A percentile compares a stretch with the other conserved stretches of the same genome.
Evolutionary conservation across 2,888 invertebrate species (phyloP).

Genomic region (Himalopsyche japonica): DNA sequence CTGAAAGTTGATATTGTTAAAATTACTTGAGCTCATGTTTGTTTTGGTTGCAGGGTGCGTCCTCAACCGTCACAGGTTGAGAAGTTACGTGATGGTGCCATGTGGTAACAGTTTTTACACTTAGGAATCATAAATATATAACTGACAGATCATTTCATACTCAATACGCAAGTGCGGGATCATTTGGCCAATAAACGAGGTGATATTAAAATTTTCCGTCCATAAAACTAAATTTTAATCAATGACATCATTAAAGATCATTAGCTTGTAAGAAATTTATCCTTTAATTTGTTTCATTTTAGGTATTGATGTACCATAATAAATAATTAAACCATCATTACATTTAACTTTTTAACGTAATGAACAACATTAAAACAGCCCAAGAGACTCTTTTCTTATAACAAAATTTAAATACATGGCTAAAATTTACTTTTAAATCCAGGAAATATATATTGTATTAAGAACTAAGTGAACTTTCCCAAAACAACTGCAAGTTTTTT

Average conservation of each 20-base stretch:
- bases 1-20: too few relatives aligned
- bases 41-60: conserved; percentile 33
- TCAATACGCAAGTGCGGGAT: conserved; percentile 7
- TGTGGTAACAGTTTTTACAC: conserved; percentile 25
- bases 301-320: too few relatives aligned
- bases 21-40: conserved; percentile 45
- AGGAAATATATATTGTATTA: too few relatives aligned
- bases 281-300: not conserved
- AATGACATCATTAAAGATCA: not conserved
- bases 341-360: too few relatives aligned
- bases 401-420: too few relatives aligned
- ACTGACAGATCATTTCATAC: not conserved
- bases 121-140: not conserved
- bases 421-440: too few relatives aligned
- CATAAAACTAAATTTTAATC: not conserved
- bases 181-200: conserved; percentile 4
- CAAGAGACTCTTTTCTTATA: too few relatives aligned
- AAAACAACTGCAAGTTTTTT: too few relatives aligned
- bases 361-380: too few relatives aligned
- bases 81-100: conserved; percentile 25
- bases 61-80: conserved; percentile 32
- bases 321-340: too few relatives aligned
- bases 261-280: not conserved
- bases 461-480: too few relatives aligned
- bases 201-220: not conserved